phyloP scores from a whole-genome alignment of 2,113 vertebrate genomes.

The Nibea albiflora region DNA sequence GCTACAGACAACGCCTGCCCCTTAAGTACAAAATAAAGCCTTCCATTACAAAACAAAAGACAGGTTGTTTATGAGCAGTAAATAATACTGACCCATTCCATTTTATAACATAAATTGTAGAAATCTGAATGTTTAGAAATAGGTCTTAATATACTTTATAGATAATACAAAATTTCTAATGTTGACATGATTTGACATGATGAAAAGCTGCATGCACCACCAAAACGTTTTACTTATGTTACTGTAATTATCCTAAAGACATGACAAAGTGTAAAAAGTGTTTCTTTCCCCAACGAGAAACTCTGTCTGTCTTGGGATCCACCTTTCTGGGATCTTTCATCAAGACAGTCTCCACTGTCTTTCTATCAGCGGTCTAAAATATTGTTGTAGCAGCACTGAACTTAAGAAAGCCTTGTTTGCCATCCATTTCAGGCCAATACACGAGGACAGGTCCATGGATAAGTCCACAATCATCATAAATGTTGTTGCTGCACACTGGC shows the following conservation, averaged over 20 bases:
- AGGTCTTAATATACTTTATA: background rate
- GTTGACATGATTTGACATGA: background rate
- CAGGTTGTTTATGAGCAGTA: background rate
- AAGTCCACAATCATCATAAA: constrained; percentile 3
- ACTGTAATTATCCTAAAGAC: background rate
- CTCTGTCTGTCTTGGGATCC: background rate
- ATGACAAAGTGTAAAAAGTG: background rate
- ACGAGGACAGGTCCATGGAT: background rate
- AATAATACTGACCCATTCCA: background rate
- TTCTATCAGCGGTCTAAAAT: background rate
- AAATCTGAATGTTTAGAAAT: background rate
- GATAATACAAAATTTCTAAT: background rate
- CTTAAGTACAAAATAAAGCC: no score
- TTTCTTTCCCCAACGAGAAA: background rate
- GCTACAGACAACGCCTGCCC: background rate
- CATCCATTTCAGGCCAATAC: no score
- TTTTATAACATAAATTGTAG: background rate
- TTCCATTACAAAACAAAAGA: background rate
- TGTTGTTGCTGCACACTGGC: background rate
- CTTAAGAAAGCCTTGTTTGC: background rate
- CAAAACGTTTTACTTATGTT: background rate
- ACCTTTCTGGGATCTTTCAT: no score
- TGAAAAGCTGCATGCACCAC: background rate
- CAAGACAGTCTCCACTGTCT: background rate
- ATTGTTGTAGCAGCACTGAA: background rate